Percentiles rank a stretch among this genome's conserved stretches.
Conservation (phyloP, 2,888 invertebrate species). For the Ashinkailepas kermadecensis region DNA sequence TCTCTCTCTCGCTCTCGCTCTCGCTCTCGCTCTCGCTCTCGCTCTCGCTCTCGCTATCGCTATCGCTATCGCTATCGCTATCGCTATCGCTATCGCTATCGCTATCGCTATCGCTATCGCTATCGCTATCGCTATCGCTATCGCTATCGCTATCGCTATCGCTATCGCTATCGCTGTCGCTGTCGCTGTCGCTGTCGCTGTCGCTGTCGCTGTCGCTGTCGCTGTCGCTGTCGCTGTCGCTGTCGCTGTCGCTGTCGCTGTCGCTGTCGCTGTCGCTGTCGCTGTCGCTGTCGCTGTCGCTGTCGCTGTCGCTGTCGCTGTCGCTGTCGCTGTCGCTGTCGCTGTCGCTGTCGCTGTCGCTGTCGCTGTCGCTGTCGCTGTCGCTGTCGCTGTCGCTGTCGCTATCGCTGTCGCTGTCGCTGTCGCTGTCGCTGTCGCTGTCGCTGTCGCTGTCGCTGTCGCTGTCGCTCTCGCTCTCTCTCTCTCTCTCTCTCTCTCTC, state of each 20-base stretch:
- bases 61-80: too few relatives aligned
- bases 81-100: conserved; percentile 20
- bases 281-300: neutral
- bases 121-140: neutral
- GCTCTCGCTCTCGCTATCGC: too few relatives aligned
- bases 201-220: conserved; percentile 4
- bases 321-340: conserved; percentile 22
- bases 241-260: neutral
- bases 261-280: neutral
- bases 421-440: neutral
- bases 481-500: too few relatives aligned
- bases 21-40: too few relatives aligned
- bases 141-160: neutral
- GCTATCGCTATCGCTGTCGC: neutral
- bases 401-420: neutral
- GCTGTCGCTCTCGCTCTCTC: too few relatives aligned
- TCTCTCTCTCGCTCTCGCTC: neutral
- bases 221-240: neutral
- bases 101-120: neutral
- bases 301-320: neutral
- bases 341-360: conserved; percentile 19
- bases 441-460: neutral
- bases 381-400: conserved; percentile 7
- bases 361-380: conserved; percentile 19
- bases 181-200: neutral